Percentiles rank a stretch among this genome's conserved stretches.
Conservation (phyloP, 2,113 vertebrate genomes). For the Coregonus clupeaformis region DNA sequence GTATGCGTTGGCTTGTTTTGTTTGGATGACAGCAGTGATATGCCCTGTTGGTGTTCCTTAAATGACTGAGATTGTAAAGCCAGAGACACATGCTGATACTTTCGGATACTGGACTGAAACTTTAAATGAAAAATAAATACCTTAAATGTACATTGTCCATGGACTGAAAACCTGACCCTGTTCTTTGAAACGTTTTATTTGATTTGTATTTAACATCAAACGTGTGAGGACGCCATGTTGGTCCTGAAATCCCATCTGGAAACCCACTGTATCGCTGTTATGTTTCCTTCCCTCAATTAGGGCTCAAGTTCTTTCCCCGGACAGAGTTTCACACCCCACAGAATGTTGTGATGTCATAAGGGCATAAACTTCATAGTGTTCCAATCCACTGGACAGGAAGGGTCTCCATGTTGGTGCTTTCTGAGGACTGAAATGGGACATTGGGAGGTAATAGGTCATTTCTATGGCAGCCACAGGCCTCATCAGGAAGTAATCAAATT, state of each 20-base stretch:
- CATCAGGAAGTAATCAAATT: neutral
- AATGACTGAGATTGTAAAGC: conserved; percentile 47
- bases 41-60: conserved; percentile 38
- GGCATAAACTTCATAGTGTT: neutral
- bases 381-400: neutral
- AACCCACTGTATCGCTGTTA: conserved; percentile 14
- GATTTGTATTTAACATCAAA: conserved; percentile 28
- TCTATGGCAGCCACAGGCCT: neutral
- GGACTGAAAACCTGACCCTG: conserved; percentile 32
- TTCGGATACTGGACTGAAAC: conserved; percentile 44
- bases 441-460: neutral
- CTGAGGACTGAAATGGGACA: too few relatives aligned
- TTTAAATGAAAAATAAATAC: conserved; percentile 36
- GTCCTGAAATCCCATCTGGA: conserved; percentile 44
- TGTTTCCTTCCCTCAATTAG: neutral
- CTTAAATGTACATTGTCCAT: conserved; percentile 70
- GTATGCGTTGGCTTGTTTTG: conserved; percentile 34
- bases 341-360: neutral
- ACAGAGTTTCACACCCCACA: neutral
- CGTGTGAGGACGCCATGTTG: conserved; percentile 35
- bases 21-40: conserved; percentile 21
- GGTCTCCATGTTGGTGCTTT: neutral
- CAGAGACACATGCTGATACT: conserved; percentile 33
- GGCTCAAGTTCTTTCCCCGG: neutral
- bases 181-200: neutral